Base-by-base conservation (phyloP, 2,113 vertebrate genomes). In the Syrmaticus mikado region DNA sequence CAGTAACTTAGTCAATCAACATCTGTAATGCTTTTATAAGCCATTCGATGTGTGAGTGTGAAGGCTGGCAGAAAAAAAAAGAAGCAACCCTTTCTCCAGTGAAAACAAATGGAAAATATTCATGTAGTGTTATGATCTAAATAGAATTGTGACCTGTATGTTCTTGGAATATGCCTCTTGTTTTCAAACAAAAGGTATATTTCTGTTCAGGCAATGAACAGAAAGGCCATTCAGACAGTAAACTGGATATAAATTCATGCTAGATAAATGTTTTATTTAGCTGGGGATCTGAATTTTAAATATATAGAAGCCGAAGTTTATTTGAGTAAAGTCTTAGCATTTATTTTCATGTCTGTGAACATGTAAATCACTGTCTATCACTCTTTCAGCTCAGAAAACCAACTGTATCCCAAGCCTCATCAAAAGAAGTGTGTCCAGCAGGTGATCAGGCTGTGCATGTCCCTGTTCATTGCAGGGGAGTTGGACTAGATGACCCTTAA, bases 1-100 rank as follows among this genome's bases (percentile, higher is more conserved):
- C 0, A 4, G 3, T 81, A 84, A 50, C 90, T 72, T 78, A 90
- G 73, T 74, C 72, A 48, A 83, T 92, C 79, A 68, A 19, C 30
- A 81, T n/a, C 53, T 92, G n/a, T 81, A 85, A 53, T 81, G 41
- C 57, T 91, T 89, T 61, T 68, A n/a, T 79, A 81, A 90, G 48
- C 45, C 16, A 58, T 86, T 92, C 53, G 48, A 83, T 61, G 78
- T 5, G 6, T 40, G 20, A 74, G 3, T 48, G 27, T 72, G 34
- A 94, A 87, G 73, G 40, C 65, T 78, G 58, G 25, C 25, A 78
- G 73, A 34, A 89, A 83, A 41, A 41, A 71, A 43, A 68, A 48
- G 14, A 66, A 70, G 73, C 36, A 4, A 21, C 58, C 28, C 28
- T 77, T 85, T 87, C 21, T 77, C 34, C 55, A 71, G 21, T 64